phyloP scores from a whole-genome alignment of 2,113 vertebrate genomes.

The Alethe castanea region DNA sequence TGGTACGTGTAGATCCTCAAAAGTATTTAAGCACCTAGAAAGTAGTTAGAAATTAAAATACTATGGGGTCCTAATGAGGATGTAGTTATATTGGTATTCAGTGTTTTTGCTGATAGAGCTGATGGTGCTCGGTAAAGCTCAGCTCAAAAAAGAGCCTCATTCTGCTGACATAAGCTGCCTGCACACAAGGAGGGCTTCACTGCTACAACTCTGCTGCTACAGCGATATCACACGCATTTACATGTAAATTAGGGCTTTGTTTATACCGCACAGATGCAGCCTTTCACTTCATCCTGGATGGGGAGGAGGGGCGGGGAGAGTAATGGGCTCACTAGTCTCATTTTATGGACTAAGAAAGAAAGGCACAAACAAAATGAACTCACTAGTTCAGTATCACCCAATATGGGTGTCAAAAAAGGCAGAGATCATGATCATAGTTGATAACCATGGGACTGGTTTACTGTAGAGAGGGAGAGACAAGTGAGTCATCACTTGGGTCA shows the following conservation, averaged over 20 bases:
- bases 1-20: background rate
- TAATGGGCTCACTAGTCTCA: background rate
- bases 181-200: slow-evolving; percentile 25
- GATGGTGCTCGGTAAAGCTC: slow-evolving; percentile 36
- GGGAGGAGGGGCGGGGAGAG: background rate
- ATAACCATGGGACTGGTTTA: background rate
- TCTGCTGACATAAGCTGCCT: slow-evolving; percentile 57
- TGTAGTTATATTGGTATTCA: slow-evolving; percentile 28
- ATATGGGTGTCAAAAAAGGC: background rate
- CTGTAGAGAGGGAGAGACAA: background rate
- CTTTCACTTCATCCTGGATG: slow-evolving; percentile 19
- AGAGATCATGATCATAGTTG: background rate
- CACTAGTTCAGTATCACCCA: background rate
- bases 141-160: slow-evolving; percentile 38
- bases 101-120: slow-evolving; percentile 31
- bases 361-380: background rate
- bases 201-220: slow-evolving; percentile 43
- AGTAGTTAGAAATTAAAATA: background rate
- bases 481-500: background rate
- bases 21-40: background rate
- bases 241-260: slow-evolving; percentile 61
- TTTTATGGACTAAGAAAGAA: background rate
- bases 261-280: slow-evolving; percentile 44
- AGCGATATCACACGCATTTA: slow-evolving; percentile 44
- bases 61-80: background rate